These are phyloP conservation scores for Cydia strobilella DNA, from an alignment of 1,140 invertebrate species.

Conservation along the genomic window DNA sequence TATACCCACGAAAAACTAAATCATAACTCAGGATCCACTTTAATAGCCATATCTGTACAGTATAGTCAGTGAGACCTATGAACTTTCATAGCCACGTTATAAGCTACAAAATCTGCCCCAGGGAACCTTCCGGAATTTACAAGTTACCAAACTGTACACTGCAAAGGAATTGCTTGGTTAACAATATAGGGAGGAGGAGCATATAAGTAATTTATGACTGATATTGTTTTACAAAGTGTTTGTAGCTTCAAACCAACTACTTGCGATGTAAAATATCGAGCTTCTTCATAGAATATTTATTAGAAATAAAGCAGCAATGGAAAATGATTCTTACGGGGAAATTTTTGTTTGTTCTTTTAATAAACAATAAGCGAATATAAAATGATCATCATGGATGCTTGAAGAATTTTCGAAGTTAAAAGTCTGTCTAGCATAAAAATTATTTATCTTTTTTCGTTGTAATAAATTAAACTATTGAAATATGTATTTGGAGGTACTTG, in stretches of 20 bases:
- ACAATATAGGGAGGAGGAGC: slow-evolving; percentile 26
- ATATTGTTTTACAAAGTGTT: slow-evolving; percentile 31
- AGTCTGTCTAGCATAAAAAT: not conserved
- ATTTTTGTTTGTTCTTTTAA: not conserved
- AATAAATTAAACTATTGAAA: not conserved
- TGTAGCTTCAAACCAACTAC: not conserved
- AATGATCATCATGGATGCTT: not conserved
- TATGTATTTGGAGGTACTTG: not conserved
- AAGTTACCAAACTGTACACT: slow-evolving; percentile 18
- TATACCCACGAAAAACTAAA: not conserved
- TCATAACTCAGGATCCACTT: not conserved
- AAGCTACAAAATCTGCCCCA: not conserved
- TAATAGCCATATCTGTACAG: not conserved
- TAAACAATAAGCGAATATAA: not conserved
- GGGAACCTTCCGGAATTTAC: slow-evolving; percentile 1
- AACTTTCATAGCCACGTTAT: not conserved
- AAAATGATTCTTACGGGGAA: too few relatives aligned
- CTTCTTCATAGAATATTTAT: not conserved
- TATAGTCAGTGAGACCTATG: not conserved
- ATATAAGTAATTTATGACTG: slow-evolving; percentile 26
- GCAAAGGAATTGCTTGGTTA: slow-evolving; percentile 28
- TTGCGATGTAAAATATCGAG: not conserved
- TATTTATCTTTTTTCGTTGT: not conserved
- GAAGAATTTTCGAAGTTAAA: not conserved
- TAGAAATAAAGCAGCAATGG: not conserved